Percentiles rank a stretch among this genome's conserved stretches.
phyloP scores from a whole-genome alignment of 2,113 vertebrate species.

The Cisticola juncidis region DNA sequence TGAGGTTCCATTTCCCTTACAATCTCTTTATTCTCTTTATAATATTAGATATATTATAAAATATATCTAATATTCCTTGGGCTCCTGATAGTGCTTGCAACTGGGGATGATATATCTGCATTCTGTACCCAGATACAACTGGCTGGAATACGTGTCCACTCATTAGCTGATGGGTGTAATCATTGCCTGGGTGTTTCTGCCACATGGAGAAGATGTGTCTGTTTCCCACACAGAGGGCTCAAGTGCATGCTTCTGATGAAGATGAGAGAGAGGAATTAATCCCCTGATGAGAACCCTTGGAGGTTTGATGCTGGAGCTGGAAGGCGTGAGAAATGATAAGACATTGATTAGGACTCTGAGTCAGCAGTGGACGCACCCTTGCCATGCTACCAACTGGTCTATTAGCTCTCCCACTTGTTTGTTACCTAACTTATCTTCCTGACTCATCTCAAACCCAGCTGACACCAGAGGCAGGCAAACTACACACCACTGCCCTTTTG shows the following conservation, averaged over 20 bases:
- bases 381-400: neutral
- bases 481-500: neutral
- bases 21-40: neutral
- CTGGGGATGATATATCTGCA: neutral
- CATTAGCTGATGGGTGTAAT: neutral
- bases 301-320: neutral
- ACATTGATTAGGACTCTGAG: constrained; percentile 28
- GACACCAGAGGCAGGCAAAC: neutral
- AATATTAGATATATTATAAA: no score
- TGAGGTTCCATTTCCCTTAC: neutral
- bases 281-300: neutral
- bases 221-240: neutral
- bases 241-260: neutral
- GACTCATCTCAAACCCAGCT: neutral
- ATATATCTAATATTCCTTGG: neutral
- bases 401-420: neutral
- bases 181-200: neutral
- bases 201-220: neutral
- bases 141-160: neutral
- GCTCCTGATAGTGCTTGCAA: neutral
- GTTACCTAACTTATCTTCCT: neutral
- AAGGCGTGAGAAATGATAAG: neutral
- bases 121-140: neutral
- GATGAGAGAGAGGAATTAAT: constrained; percentile 10
- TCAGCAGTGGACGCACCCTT: neutral